Percentiles rank a stretch among this genome's conserved stretches.
Evolutionary conservation across 2,888 invertebrate species (phyloP).

Genomic region (Athalia cordata): DNA sequence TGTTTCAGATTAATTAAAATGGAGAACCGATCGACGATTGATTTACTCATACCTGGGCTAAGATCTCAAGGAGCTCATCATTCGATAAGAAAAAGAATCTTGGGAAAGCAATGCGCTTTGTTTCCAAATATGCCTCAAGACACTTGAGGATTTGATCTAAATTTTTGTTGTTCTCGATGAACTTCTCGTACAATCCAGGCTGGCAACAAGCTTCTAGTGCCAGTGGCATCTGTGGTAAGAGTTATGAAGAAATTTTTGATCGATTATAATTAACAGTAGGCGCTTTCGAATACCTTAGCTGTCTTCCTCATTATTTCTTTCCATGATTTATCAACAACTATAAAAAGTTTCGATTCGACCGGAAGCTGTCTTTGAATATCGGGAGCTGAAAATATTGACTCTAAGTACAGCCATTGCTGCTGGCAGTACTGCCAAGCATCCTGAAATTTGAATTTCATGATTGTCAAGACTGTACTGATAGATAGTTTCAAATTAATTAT

Average conservation of each 20-base stretch:
- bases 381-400: slow-evolving; percentile 95
- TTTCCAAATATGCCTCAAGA: slow-evolving; percentile 91
- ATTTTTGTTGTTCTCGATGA: slow-evolving; percentile 84
- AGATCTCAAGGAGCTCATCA: slow-evolving; percentile 91
- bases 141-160: slow-evolving; percentile 93
- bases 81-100: slow-evolving; percentile 93
- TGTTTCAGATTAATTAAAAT: too few species aligned
- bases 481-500: not conserved
- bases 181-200: slow-evolving; percentile 81
- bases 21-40: too few species aligned
- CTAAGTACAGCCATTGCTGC: slow-evolving; percentile 95
- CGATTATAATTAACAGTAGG: not conserved
- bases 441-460: slow-evolving; percentile 70
- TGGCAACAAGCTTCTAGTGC: slow-evolving; percentile 88
- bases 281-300: slow-evolving; percentile 77
- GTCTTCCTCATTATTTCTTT: slow-evolving; percentile 91
- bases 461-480: too few species aligned
- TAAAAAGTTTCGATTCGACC: slow-evolving; percentile 90
- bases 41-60: slow-evolving; percentile 82
- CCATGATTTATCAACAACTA: slow-evolving; percentile 91
- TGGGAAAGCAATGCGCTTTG: slow-evolving; percentile 91
- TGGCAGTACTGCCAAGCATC: slow-evolving; percentile 94
- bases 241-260: not conserved
- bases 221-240: slow-evolving; percentile 78
- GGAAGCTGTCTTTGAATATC: slow-evolving; percentile 96